These are phyloP conservation scores for Drosophila rellima DNA, from an alignment of 2,888 invertebrate genomes.

Conservation along the genomic window DNA sequence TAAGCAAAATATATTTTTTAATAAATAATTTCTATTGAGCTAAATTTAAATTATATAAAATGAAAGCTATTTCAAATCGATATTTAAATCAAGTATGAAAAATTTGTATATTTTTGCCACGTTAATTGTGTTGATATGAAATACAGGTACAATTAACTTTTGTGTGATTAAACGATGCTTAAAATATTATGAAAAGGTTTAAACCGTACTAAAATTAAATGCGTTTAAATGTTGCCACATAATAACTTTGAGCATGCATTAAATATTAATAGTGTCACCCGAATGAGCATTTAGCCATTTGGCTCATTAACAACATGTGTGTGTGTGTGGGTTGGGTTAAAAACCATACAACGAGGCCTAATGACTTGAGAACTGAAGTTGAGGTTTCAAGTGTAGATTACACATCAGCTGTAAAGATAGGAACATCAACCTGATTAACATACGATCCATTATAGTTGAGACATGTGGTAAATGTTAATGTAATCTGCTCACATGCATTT, in stretches of 20 bases:
- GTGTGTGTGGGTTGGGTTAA: conserved; percentile 5
- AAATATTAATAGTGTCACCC: conserved; percentile 65
- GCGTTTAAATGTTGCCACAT: conserved; percentile 64
- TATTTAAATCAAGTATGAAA: no score
- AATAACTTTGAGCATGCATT: conserved; percentile 55
- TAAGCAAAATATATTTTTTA: no score
- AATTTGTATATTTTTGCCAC: not conserved
- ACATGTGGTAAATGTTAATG: conserved; percentile 12
- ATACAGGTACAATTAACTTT: conserved; percentile 4
- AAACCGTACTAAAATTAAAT: conserved; percentile 46
- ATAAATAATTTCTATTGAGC: no score
- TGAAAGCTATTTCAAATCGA: no score
- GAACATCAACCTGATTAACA: conserved; percentile 41
- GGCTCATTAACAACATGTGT: conserved; percentile 54
- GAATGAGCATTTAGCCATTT: conserved; percentile 48
- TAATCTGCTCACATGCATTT: conserved; percentile 53
- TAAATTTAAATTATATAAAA: no score
- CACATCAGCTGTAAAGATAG: conserved; percentile 6
- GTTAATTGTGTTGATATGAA: not conserved
- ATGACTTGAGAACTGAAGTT: conserved; percentile 10
- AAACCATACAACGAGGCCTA: conserved; percentile 16
- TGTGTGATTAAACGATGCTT: conserved; percentile 16
- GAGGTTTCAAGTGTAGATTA: conserved; percentile 18
- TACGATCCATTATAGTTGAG: conserved; percentile 36
- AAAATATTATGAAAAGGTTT: conserved; percentile 24